Conservation (phyloP, 2,113 vertebrate species). For the Microcebus jonahi region DNA sequence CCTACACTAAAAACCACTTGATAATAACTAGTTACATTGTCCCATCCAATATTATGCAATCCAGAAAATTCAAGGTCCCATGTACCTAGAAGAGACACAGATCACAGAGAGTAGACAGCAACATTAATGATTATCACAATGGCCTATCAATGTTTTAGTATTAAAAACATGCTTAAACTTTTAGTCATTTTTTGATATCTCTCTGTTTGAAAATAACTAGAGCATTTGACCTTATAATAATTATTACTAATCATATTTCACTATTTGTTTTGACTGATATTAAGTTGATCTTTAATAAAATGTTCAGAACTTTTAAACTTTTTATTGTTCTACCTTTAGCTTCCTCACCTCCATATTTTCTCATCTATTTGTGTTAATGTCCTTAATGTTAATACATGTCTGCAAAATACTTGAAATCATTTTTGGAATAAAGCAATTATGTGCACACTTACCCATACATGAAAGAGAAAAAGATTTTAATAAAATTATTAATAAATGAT, state of each 20-base stretch:
- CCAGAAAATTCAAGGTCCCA: not conserved
- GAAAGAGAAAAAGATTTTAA: not conserved
- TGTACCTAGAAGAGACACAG: not conserved
- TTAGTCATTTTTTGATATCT: not conserved
- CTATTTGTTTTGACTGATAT: not conserved
- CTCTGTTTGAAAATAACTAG: not conserved
- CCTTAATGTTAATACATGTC: not conserved
- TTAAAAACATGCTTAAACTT: not conserved
- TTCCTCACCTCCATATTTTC: not conserved
- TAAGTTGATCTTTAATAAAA: not conserved
- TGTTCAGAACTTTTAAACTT: not conserved
- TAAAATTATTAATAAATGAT: slow-evolving; percentile 24
- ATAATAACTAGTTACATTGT: not conserved
- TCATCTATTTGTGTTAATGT: not conserved
- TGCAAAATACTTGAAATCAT: not conserved
- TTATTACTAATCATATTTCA: not conserved
- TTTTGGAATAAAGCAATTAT: not conserved
- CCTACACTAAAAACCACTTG: not conserved
- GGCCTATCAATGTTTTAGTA: not conserved
- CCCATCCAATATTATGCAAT: not conserved
- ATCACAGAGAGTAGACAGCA: not conserved
- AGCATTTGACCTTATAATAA: not conserved
- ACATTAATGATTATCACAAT: not conserved
- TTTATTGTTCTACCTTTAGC: not conserved
- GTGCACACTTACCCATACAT: not conserved